Conservation (phyloP, 2,797 vertebrate species). For the Myotis daubentonii region DNA sequence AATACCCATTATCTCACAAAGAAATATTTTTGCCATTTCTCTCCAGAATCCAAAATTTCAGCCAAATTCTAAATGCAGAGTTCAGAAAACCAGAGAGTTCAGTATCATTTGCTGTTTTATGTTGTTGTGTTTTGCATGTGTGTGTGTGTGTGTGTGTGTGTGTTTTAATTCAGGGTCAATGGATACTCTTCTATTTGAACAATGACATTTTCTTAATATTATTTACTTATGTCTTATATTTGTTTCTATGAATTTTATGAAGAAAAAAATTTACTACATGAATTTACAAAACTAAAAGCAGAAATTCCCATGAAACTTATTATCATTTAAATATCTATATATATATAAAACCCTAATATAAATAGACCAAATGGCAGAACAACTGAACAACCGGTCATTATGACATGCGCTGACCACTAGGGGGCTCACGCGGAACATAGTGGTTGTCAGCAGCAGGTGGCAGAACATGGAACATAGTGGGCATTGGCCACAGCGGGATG, state of each 20-base stretch:
- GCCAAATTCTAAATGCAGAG: not conserved
- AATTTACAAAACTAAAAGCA: constrained; percentile 32
- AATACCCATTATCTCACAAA: not conserved
- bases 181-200: not conserved
- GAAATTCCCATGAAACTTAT: not conserved
- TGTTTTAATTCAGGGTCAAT: not conserved
- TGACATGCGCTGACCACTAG: too few relatives aligned
- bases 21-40: not conserved
- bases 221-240: not conserved
- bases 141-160: too few relatives aligned
- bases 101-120: not conserved
- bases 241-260: constrained; percentile 13
- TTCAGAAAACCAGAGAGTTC: not conserved
- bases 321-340: not conserved
- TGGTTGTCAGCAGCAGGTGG: too few relatives aligned
- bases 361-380: too few relatives aligned
- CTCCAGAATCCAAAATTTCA: not conserved
- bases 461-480: too few relatives aligned
- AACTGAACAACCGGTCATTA: too few relatives aligned
- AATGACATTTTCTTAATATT: not conserved
- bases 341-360: too few relatives aligned
- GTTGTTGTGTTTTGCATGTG: too few relatives aligned
- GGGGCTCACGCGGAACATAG: too few relatives aligned
- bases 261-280: not conserved
- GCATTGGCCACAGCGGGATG: too few relatives aligned